Evolutionary conservation across 2,113 vertebrate genomes (phyloP).

Genomic region (Gopherus evgoodei): DNA sequence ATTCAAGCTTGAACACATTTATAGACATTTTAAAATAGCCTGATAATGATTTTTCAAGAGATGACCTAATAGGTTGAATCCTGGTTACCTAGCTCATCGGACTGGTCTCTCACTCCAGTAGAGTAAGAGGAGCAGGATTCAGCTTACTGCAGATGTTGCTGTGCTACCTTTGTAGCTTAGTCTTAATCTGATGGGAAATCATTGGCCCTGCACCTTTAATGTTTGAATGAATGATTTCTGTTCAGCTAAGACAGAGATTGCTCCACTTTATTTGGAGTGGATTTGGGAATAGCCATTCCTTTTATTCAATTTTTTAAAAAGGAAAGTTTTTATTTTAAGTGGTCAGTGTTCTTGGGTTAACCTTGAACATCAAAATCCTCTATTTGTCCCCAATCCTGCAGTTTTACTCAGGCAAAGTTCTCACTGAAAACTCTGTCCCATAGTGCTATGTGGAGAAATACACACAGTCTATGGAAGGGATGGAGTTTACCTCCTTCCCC

Average conservation of each 20-base stretch:
- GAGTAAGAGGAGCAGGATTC: neutral
- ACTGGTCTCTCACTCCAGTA: neutral
- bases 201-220: accelerated
- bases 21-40: neutral
- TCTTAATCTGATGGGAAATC: neutral
- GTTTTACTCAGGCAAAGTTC: neutral
- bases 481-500: neutral
- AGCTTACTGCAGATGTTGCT: neutral
- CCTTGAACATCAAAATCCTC: neutral
- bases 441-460: accelerated
- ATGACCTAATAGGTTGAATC: neutral
- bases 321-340: neutral
- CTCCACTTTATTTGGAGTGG: neutral
- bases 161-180: neutral
- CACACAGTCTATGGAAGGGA: accelerated
- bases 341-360: neutral
- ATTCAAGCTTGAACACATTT: neutral
- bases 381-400: accelerated
- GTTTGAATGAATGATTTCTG: neutral
- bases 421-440: neutral
- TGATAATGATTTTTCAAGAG: neutral
- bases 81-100: neutral
- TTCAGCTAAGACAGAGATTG: neutral
- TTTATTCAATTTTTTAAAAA: neutral
- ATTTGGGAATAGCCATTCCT: neutral